Base-by-base conservation (phyloP, 64 coral and sea anemone species). In the Actinia tenebrosa region DNA sequence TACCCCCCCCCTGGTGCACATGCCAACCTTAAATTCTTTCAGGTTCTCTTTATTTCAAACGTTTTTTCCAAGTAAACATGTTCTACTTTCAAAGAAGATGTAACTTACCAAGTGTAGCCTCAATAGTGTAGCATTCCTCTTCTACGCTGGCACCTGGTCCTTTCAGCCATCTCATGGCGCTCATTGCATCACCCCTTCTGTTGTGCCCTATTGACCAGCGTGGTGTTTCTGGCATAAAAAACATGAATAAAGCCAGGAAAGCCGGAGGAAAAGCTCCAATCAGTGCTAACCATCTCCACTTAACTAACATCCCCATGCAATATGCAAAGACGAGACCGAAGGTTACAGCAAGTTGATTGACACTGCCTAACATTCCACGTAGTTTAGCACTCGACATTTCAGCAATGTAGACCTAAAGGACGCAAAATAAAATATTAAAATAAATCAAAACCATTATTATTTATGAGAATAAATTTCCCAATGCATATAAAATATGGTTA, bases 281-380 rank as follows among this genome's bases (percentile, higher is more conserved):
- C n/a, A 91, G 14, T 11, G 95, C 95, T 45, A 98, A 84, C 95
- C 95, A 98, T 80, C 61, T 78, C 95, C 95, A 98, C 13, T 95
- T 19, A 1, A 86, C 69, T 16, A 86, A 17, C 6, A 47, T 87
- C 46, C 95, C 95, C 82, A 94, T 56, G 13, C 78, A 45, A 68
- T 92, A 98, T 1, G 86, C 78, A 30, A 94, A 16, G 45, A 94
- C 10, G 50, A 91, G 18, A 20, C 95, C 95, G 9, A 82, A 44
- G 17, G 92, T 98, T 22, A 98, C 85, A 14, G 92, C 92, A 44
- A 98, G 84, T 82, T 98, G 92, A 60, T 89, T 98, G 26, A 89
- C 89, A 78, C 92, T 92, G 68, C 95, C 92, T 0, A 98, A 89
- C 54, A 86, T 83, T 58, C 92, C 95, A 69, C 95, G 92, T 17